phyloP scores from a whole-genome alignment of 2,888 invertebrate species.

The Ectemnius cavifrons region DNA sequence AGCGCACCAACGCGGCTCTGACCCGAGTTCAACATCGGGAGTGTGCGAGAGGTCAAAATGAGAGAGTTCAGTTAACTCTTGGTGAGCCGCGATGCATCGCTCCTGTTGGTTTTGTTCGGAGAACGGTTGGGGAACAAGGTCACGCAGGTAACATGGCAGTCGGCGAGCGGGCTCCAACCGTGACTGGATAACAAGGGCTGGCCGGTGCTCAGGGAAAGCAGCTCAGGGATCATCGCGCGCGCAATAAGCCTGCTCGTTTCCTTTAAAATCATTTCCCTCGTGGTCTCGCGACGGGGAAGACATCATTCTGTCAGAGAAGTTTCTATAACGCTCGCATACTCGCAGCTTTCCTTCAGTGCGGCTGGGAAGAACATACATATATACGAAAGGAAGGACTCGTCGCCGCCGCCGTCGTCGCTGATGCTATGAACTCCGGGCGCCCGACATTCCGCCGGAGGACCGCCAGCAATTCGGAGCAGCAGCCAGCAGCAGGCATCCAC shows the following conservation, averaged over 20 bases:
- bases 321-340: too few relatives aligned
- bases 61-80: too few relatives aligned
- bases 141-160: constrained; percentile 68
- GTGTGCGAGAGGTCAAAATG: too few relatives aligned
- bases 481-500: neutral
- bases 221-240: neutral
- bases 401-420: too few relatives aligned
- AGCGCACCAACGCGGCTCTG: too few relatives aligned
- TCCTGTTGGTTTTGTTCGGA: constrained; percentile 67
- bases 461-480: neutral
- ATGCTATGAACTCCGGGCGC: too few relatives aligned
- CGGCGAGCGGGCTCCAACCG: constrained; percentile 31
- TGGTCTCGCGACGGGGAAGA: neutral
- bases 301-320: too few relatives aligned
- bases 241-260: neutral
- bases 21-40: too few relatives aligned
- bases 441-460: too few relatives aligned
- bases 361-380: too few relatives aligned
- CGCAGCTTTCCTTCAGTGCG: too few relatives aligned
- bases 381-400: too few relatives aligned
- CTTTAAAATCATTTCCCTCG: constrained; percentile 15
- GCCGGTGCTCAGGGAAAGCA: constrained; percentile 18
- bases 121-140: constrained; percentile 70
- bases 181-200: constrained; percentile 35
- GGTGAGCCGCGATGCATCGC: constrained; percentile 14